phyloP scores from a whole-genome alignment of 1,140 invertebrate genomes.

The Brachionus manjavacas region DNA sequence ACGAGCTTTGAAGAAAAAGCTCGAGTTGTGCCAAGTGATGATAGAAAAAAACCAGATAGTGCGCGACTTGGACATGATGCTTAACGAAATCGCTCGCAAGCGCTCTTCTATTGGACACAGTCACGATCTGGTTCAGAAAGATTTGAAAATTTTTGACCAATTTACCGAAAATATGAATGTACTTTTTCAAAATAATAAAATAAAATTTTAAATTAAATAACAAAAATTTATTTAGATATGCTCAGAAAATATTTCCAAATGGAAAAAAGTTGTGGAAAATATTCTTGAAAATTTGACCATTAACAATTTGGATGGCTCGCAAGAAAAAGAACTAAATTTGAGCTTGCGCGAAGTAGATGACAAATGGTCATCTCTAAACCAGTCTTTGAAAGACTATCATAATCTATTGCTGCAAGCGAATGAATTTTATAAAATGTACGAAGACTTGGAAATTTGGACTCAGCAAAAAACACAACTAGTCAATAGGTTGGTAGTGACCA shows the following conservation, averaged over 20 bases:
- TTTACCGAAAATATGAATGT: slow-evolving; percentile 27
- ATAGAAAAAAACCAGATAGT: slow-evolving; percentile 64
- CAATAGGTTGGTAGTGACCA: slow-evolving; percentile 65
- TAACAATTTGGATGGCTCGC: neutral
- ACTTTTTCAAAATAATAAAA: neutral
- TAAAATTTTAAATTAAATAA: neutral
- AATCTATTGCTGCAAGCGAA: slow-evolving; percentile 61
- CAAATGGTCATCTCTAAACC: slow-evolving; percentile 70
- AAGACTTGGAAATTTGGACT: slow-evolving; percentile 70
- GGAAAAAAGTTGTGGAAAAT: slow-evolving; percentile 11
- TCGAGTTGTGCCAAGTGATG: slow-evolving; percentile 67
- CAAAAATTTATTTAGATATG: slow-evolving; percentile 14
- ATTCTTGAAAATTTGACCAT: slow-evolving; percentile 10
- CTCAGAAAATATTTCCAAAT: slow-evolving; percentile 40
- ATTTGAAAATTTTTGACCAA: neutral
- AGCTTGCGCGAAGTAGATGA: slow-evolving; percentile 67
- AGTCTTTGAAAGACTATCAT: slow-evolving; percentile 66
- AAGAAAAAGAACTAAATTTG: slow-evolving; percentile 47
- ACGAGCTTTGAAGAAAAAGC: slow-evolving; percentile 64
- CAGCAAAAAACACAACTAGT: slow-evolving; percentile 68
- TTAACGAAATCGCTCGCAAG: neutral
- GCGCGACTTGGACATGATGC: slow-evolving; percentile 7
- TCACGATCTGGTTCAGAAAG: neutral
- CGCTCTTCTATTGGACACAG: neutral
- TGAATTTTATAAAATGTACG: slow-evolving; percentile 62